Conservation (phyloP, 2,113 vertebrate species). For the Dasyprocta punctata region DNA sequence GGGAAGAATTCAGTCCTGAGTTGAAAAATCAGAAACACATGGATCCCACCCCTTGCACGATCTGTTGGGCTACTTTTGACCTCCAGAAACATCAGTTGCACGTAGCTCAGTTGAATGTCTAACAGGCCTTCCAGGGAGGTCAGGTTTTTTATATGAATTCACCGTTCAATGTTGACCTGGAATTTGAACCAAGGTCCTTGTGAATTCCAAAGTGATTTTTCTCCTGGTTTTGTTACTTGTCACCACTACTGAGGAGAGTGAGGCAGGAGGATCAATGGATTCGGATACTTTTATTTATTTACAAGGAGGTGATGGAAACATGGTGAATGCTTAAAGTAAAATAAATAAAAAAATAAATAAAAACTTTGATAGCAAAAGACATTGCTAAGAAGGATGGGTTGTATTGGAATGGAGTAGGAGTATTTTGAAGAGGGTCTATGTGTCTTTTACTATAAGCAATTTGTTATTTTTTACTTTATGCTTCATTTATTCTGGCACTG, state of each 20-base stretch:
- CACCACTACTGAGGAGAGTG: not conserved
- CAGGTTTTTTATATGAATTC: not conserved
- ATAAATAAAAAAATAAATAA: too few relatives aligned
- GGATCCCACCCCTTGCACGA: not conserved
- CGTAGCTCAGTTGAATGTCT: not conserved
- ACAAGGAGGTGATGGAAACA: not conserved
- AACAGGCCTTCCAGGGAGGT: not conserved
- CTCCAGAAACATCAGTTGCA: constrained; percentile 1
- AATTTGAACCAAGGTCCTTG: not conserved
- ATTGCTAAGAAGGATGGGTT: not conserved
- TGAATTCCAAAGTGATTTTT: not conserved
- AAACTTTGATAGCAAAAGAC: not conserved
- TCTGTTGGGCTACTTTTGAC: not conserved
- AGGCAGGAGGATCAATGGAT: not conserved
- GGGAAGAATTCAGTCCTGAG: not conserved
- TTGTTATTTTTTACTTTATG: not conserved
- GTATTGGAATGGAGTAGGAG: not conserved
- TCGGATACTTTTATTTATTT: not conserved
- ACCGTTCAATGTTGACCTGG: not conserved
- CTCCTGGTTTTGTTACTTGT: not conserved
- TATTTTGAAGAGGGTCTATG: not conserved
- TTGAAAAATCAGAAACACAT: not conserved
- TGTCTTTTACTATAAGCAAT: not conserved
- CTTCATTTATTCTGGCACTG: not conserved
- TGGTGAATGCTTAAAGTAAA: not conserved